These are phyloP conservation scores for Archivesica marissinica DNA, from an alignment of 1,140 invertebrate genomes.

Conservation along the genomic window DNA sequence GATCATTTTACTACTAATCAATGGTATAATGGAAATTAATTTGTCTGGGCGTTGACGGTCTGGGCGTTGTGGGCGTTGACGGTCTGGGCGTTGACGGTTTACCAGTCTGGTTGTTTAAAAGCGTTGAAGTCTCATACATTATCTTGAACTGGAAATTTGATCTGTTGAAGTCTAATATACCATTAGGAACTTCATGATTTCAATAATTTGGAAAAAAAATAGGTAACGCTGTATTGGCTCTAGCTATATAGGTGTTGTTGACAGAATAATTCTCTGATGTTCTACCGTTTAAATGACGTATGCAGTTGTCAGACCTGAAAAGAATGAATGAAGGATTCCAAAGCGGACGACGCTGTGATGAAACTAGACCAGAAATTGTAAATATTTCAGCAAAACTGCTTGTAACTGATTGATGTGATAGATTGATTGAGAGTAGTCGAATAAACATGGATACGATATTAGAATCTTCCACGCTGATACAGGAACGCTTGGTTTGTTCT, in stretches of 20 bases:
- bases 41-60: neutral
- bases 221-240: too few species aligned
- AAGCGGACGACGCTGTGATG: neutral
- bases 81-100: neutral
- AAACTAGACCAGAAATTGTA: neutral
- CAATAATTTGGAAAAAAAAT: too few species aligned
- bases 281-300: neutral
- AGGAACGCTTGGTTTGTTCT: neutral
- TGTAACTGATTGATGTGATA: neutral
- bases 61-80: neutral
- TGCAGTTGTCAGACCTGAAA: neutral
- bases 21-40: too few species aligned
- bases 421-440: neutral
- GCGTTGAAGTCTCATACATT: neutral
- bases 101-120: neutral
- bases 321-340: neutral
- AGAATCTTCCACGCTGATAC: neutral
- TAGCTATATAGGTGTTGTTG: too few species aligned
- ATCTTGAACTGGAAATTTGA: neutral
- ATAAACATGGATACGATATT: neutral
- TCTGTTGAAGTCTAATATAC: too few species aligned
- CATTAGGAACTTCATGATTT: too few species aligned
- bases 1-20: neutral
- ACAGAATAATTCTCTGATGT: neutral
- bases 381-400: neutral